These are phyloP conservation scores for Nannoperca obscura DNA, from an alignment of 2,797 vertebrate species.

Conservation along the genomic window DNA sequence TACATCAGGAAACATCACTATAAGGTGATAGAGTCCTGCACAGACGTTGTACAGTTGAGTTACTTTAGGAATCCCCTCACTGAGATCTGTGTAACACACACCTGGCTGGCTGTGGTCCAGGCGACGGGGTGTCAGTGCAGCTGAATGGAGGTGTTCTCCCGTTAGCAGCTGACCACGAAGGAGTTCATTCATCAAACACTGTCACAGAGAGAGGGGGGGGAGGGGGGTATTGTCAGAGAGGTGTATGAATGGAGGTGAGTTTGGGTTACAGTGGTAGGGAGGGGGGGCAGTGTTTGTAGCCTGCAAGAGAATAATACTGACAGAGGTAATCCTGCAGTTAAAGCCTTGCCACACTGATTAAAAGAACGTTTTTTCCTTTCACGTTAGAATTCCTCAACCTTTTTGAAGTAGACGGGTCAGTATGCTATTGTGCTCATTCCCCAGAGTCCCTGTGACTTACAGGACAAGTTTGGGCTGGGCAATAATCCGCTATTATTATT, in stretches of 20 bases:
- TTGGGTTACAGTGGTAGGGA: conserved; percentile 76
- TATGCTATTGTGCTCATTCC: not conserved
- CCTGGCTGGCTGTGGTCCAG: conserved; percentile 53
- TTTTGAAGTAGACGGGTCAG: conserved; percentile 37
- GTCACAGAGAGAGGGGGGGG: conserved; percentile 79
- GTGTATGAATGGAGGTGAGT: conserved; percentile 77
- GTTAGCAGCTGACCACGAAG: conserved; percentile 35
- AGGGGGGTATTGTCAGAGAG: conserved; percentile 66
- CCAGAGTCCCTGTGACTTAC: conserved; percentile 15
- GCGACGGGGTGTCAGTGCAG: conserved; percentile 72
- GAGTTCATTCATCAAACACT: conserved; percentile 82
- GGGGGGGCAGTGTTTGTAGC: conserved; percentile 47
- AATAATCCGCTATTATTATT: conserved; percentile 1
- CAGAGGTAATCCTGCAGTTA: conserved; percentile 57
- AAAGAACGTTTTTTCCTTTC: conserved; percentile 22
- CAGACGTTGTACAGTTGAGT: not conserved
- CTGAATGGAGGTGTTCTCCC: conserved; percentile 63
- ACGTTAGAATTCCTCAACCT: conserved; percentile 2
- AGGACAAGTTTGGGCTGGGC: not conserved
- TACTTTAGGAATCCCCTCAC: not conserved
- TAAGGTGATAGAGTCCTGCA: not conserved
- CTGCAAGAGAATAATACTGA: conserved; percentile 64
- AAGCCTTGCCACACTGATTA: conserved; percentile 43
- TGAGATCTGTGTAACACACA: conserved; percentile 41
- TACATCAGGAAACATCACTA: not conserved